phyloP scores from a whole-genome alignment of 1,140 invertebrate genomes.

The Cyclargus thomasi region DNA sequence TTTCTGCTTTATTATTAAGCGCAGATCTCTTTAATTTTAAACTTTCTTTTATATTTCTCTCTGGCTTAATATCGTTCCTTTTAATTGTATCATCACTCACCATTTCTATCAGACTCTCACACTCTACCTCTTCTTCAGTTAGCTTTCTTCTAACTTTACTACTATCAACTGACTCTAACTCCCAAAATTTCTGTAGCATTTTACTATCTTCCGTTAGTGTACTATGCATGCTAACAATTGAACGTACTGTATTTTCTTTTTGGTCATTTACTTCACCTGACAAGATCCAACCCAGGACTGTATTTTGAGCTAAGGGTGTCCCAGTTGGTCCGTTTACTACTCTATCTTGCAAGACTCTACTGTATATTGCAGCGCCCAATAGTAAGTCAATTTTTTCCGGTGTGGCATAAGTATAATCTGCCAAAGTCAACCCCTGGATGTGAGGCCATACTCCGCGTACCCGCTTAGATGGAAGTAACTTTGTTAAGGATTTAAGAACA shows the following conservation, averaged over 20 bases:
- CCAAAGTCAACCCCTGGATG: conserved; percentile 21
- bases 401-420: conserved; percentile 25
- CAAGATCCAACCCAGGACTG: conserved; percentile 29
- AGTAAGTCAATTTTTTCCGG: conserved; percentile 32
- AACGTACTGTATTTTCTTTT: neutral
- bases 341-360: conserved; percentile 26
- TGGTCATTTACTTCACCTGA: conserved; percentile 23
- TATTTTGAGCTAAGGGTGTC: conserved; percentile 31
- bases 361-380: conserved; percentile 31
- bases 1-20: too few relatives aligned
- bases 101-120: too few relatives aligned
- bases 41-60: too few relatives aligned
- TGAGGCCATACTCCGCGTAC: conserved; percentile 20
- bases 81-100: too few relatives aligned
- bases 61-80: too few relatives aligned
- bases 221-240: conserved; percentile 20
- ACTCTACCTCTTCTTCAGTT: too few relatives aligned
- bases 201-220: conserved; percentile 22
- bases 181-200: conserved; percentile 30
- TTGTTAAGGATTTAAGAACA: conserved; percentile 26
- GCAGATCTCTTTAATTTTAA: too few relatives aligned
- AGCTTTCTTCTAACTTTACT: neutral
- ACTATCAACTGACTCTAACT: conserved; percentile 25
- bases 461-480: conserved; percentile 27
- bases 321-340: conserved; percentile 27